These are phyloP conservation scores for Steinernema hermaphroditum DNA, from an alignment of 2,888 invertebrate genomes.

Conservation along the genomic window DNA sequence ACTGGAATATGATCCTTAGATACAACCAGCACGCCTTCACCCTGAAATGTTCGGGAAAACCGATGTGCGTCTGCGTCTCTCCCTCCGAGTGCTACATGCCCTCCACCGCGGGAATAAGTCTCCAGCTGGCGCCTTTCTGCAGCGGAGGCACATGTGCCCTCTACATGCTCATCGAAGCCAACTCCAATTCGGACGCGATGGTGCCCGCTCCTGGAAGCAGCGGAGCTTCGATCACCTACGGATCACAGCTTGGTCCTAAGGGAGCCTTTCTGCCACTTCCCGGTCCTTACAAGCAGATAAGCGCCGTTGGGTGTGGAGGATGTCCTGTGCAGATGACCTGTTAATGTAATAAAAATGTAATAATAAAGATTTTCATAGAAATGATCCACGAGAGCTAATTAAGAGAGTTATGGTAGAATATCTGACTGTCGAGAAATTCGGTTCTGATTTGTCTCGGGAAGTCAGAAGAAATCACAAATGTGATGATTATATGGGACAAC, in stretches of 20 bases:
- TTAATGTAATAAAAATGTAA: background rate
- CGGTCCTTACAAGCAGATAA: background rate
- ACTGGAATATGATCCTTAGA: background rate
- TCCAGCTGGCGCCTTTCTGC: background rate
- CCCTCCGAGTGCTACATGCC: slow-evolving; percentile 1
- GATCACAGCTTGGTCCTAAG: background rate
- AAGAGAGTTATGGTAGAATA: too few species aligned
- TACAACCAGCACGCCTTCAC: background rate
- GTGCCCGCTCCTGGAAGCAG: slow-evolving; percentile 4
- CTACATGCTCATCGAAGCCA: slow-evolving; percentile 5
- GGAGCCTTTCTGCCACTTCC: background rate
- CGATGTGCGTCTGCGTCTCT: background rate
- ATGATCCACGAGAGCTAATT: too few species aligned
- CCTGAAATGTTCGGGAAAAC: background rate
- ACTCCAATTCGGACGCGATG: background rate
- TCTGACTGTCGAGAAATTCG: too few species aligned
- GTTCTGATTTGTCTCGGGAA: too few species aligned
- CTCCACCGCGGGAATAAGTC: background rate
- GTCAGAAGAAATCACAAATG: too few species aligned
- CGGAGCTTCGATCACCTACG: slow-evolving; percentile 4
- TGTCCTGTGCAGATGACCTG: slow-evolving; percentile 14
- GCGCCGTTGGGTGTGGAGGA: slow-evolving; percentile 12
- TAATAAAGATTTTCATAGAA: slow-evolving; percentile 10
- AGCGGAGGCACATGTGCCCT: background rate
- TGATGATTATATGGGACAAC: too few species aligned